Conservation (phyloP, 2,888 invertebrate species). For the Bombyx huttoni region DNA sequence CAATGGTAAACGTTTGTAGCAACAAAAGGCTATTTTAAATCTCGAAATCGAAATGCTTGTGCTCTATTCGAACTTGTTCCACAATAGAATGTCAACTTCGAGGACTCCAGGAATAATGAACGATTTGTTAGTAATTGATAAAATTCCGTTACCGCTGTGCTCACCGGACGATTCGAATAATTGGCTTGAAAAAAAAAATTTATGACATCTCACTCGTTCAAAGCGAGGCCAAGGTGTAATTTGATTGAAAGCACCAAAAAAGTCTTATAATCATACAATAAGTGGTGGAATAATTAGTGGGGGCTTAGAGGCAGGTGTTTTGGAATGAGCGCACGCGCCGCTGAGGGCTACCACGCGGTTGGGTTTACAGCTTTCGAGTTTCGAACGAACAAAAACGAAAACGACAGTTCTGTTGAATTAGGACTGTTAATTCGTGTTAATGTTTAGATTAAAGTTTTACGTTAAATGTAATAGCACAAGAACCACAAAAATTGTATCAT, state of each 20-base stretch:
- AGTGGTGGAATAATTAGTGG: constrained; percentile 68
- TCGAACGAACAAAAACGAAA: constrained; percentile 2
- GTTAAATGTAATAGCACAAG: background rate
- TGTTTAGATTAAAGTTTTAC: background rate
- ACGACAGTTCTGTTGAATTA: background rate
- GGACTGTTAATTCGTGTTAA: background rate
- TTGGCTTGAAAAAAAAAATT: constrained; percentile 43
- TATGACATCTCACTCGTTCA: constrained; percentile 68
- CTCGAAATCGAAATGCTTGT: constrained; percentile 6
- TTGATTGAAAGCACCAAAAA: constrained; percentile 73
- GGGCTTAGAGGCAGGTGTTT: constrained; percentile 61
- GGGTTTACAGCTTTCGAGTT: constrained; percentile 1
- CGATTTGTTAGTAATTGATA: constrained; percentile 19
- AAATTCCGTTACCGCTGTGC: constrained; percentile 44
- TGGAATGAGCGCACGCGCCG: constrained; percentile 40
- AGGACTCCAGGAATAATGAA: constrained; percentile 9
- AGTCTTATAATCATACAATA: constrained; percentile 70
- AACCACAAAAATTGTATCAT: no score
- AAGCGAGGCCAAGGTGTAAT: constrained; percentile 68
- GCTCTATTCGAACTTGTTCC: constrained; percentile 2
- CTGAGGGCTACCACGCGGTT: background rate
- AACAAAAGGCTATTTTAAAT: constrained; percentile 18
- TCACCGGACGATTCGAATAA: constrained; percentile 31
- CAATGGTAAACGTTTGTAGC: constrained; percentile 6
- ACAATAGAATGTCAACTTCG: constrained; percentile 5